These are phyloP conservation scores for Trematomus loennbergii DNA, from an alignment of 2,113 vertebrate genomes.

Conservation along the genomic window DNA sequence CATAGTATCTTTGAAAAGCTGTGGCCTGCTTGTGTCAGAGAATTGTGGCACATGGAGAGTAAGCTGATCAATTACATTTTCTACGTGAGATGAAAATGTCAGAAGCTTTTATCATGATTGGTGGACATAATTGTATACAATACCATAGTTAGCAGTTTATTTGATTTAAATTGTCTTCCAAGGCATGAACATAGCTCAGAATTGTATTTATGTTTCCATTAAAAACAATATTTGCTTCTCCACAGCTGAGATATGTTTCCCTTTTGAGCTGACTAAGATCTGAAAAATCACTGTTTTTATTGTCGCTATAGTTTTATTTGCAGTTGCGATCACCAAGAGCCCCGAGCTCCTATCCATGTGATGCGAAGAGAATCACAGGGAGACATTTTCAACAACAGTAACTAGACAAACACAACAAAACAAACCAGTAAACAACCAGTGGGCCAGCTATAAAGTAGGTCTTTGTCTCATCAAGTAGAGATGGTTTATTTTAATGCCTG, in stretches of 20 bases:
- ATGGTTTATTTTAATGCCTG: neutral
- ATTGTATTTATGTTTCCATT: conserved; percentile 2
- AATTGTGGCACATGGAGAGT: neutral
- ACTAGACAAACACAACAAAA: conserved; percentile 66
- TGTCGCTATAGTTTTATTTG: conserved; percentile 18
- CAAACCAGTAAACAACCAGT: conserved; percentile 44
- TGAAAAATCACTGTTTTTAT: neutral
- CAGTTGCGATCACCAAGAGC: conserved; percentile 27
- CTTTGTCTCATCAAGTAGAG: conserved; percentile 19
- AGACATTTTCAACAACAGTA: conserved; percentile 58
- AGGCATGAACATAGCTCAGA: neutral
- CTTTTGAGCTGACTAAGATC: neutral
- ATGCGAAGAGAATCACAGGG: conserved; percentile 55
- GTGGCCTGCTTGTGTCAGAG: neutral
- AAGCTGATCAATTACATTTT: neutral
- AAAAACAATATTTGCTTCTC: neutral
- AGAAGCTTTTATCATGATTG: neutral
- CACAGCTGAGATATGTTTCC: neutral
- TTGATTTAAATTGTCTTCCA: neutral
- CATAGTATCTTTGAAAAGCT: neutral
- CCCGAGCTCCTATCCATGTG: conserved; percentile 69
- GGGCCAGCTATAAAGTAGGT: neutral
- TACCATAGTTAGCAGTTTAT: neutral
- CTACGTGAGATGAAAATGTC: neutral
- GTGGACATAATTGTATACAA: neutral